These are phyloP conservation scores for Flexamia atlantica DNA, from an alignment of 2,888 invertebrate species.

Conservation along the genomic window DNA sequence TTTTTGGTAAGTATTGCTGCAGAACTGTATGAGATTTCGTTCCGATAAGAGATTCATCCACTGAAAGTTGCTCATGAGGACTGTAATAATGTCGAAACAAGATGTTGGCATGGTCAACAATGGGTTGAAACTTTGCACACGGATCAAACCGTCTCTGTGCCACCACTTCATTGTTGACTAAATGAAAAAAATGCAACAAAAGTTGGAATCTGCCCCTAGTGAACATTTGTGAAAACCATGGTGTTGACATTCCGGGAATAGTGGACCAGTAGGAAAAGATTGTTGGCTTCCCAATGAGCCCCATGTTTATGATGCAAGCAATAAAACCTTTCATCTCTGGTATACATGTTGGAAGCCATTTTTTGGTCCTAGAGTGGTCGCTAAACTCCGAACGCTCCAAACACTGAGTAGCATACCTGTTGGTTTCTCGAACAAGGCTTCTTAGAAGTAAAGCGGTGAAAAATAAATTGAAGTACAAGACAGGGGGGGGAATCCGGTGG, in stretches of 20 bases:
- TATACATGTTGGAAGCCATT: background rate
- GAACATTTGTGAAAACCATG: slow-evolving; percentile 39
- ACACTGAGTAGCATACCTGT: slow-evolving; percentile 21
- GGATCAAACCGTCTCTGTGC: slow-evolving; percentile 1
- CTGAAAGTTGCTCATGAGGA: slow-evolving; percentile 12
- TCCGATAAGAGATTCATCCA: slow-evolving; percentile 16
- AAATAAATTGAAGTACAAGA: slow-evolving; percentile 16
- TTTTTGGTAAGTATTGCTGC: no score
- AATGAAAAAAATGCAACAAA: slow-evolving; percentile 31
- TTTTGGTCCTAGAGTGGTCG: no score
- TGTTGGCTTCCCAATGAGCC: slow-evolving; percentile 12
- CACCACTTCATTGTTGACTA: background rate
- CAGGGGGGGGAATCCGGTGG: slow-evolving; percentile 10
- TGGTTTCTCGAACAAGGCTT: slow-evolving; percentile 30
- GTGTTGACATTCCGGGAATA: background rate
- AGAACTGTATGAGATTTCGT: no score
- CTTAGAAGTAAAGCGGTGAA: background rate
- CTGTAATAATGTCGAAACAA: background rate
- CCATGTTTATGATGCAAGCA: slow-evolving; percentile 5
- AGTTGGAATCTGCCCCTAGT: slow-evolving; percentile 24
- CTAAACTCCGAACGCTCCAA: background rate
- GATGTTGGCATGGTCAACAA: slow-evolving; percentile 10
- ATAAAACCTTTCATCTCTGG: slow-evolving; percentile 43
- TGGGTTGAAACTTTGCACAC: slow-evolving; percentile 25
- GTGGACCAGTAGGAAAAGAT: slow-evolving; percentile 47